These are phyloP conservation scores for Rostratula benghalensis DNA, from an alignment of 2,113 vertebrate genomes.

Conservation along the genomic window DNA sequence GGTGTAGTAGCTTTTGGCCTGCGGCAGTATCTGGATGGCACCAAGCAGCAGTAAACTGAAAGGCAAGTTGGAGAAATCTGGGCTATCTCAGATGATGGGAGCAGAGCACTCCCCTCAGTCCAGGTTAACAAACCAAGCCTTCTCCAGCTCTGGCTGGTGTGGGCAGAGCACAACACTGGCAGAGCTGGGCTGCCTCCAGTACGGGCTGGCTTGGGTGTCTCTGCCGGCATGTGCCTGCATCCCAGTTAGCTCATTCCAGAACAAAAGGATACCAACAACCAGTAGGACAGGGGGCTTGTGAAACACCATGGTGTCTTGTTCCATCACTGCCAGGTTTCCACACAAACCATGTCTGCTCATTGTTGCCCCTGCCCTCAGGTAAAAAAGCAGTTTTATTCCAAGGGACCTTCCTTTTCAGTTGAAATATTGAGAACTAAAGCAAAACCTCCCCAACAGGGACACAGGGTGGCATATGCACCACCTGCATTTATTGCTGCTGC, in stretches of 20 bases:
- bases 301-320: not conserved
- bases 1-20: not conserved
- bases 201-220: not conserved
- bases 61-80: not conserved
- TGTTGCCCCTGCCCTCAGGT: not conserved
- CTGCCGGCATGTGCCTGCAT: not conserved
- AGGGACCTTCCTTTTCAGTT: not conserved
- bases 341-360: not conserved
- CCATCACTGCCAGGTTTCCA: not conserved
- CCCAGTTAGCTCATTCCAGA: not conserved
- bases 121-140: not conserved
- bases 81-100: not conserved
- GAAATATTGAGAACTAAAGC: not conserved
- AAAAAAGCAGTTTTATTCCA: not conserved
- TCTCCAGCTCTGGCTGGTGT: not conserved
- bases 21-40: not conserved
- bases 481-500: not conserved
- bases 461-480: not conserved
- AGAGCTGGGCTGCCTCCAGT: not conserved
- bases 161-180: not conserved
- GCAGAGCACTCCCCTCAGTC: not conserved
- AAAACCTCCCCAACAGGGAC: not conserved
- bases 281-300: not conserved
- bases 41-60: not conserved
- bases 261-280: constrained; percentile 2